Evolutionary conservation across 2,113 vertebrate species (phyloP), one percentile per base, ranked within the genome.

Genomic region (Todiramphus chloris): DNA sequence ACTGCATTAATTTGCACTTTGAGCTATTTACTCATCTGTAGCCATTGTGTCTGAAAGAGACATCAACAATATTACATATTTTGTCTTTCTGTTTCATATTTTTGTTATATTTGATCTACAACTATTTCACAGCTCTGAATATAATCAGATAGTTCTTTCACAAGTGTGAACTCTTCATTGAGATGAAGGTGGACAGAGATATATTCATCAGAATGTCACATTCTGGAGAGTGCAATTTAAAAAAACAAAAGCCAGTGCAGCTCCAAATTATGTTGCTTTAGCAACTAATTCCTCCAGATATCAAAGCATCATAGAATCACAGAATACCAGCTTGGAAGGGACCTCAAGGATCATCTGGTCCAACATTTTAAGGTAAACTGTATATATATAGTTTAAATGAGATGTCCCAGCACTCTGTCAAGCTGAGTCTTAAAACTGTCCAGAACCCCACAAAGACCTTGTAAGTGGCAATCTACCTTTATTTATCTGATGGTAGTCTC

Each of bases 1-100:
- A 55, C 68, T 64, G 72, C 58, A 92, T 96, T 89, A 92, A 92
- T 92, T 87, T 92, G n/a, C 67, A 78, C 60, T 81, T 96, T 37
- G 18, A 87, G 50, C 10, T 84, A 31, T 50, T 82, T 92, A 56
- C 63, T 96, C 44, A 84, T 83, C 66, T 95, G 24, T 66, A 87
- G 73, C 53, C 80, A 48, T 68, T 74, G 51, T 87, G 64, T 67
- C 48, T 74, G 70, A 76, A 64, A 83, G 24, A 12, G 4, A 67
- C 14, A 35, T 43, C 8, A 74, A 46, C 46, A 63, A 30, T 60
- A 64, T 15, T 73, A 31, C 33, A 58, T 58, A 84, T 56, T 92
- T 94, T 84, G 17, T 11, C 37, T n/a, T 89, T 83, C 58, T 84
- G 21, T 84, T 21, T 16, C 56, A 11, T 68, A 13, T 48, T 82